These are phyloP conservation scores for Listronotus bonariensis DNA, from an alignment of 1,140 invertebrate genomes.

Conservation along the genomic window DNA sequence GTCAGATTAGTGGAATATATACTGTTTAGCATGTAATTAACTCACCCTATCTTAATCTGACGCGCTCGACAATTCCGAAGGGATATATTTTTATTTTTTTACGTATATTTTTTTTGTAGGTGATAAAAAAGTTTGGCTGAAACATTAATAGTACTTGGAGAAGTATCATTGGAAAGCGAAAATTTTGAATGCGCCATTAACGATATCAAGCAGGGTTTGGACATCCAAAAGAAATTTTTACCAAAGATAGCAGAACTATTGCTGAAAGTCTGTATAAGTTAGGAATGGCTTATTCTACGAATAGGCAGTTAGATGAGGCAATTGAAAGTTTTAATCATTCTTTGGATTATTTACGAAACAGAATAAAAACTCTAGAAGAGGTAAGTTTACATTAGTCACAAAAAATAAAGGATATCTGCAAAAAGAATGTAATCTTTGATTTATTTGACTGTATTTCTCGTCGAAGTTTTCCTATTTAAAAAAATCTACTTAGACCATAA, in stretches of 20 bases:
- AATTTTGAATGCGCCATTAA: slow-evolving; percentile 76
- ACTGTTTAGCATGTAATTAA: no score
- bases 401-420: no score
- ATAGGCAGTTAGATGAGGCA: slow-evolving; percentile 73
- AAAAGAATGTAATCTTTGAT: no score
- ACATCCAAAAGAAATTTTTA: slow-evolving; percentile 64
- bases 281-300: slow-evolving; percentile 76
- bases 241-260: slow-evolving; percentile 43
- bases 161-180: slow-evolving; percentile 82
- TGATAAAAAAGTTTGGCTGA: slow-evolving; percentile 73
- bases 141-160: slow-evolving; percentile 77
- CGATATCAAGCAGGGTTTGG: slow-evolving; percentile 74
- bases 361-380: slow-evolving; percentile 68
- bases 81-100: no score
- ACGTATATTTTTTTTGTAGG: slow-evolving; percentile 34
- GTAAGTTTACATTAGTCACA: no score
- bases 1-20: no score
- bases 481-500: no score
- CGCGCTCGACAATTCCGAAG: no score
- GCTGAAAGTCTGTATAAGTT: slow-evolving; percentile 83
- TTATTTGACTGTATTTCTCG: no score
- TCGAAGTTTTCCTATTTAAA: no score
- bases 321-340: slow-evolving; percentile 75
- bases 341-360: slow-evolving; percentile 68
- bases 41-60: no score